phyloP scores from a whole-genome alignment of 2,113 vertebrate genomes.

The Alectura lathami region DNA sequence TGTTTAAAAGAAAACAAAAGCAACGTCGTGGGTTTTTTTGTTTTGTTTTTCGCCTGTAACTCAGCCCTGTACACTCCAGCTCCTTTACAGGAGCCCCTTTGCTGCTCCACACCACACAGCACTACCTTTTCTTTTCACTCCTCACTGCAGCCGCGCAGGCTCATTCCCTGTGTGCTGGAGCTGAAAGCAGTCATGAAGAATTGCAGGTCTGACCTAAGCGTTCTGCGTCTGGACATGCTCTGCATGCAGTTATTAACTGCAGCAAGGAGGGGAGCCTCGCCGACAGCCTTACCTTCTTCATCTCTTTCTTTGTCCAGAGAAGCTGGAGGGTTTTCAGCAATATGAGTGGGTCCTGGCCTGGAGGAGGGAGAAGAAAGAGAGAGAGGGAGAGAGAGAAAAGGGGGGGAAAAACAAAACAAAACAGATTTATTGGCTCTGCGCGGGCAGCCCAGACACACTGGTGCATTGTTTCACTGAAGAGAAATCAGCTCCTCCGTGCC shows the following conservation, averaged over 20 bases:
- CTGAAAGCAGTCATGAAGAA: neutral
- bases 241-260: constrained; percentile 11
- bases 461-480: constrained; percentile 46
- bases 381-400: neutral
- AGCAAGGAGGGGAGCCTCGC: neutral
- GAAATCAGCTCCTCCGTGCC: constrained; percentile 46
- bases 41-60: neutral
- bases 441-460: constrained; percentile 58
- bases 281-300: constrained; percentile 65
- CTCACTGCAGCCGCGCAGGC: neutral
- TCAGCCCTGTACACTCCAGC: constrained; percentile 28
- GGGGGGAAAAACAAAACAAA: constrained; percentile 11
- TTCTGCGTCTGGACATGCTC: neutral
- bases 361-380: neutral
- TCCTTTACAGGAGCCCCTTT: neutral
- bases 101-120: constrained; percentile 14
- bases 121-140: constrained; percentile 35
- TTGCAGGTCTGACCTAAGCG: neutral
- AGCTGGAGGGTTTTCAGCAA: constrained; percentile 54
- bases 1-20: constrained; percentile 39
- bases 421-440: constrained; percentile 64
- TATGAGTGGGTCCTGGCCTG: constrained; percentile 43
- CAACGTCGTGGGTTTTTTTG: constrained; percentile 1
- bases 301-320: constrained; percentile 60
- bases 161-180: neutral